Base-by-base conservation (phyloP, 2,113 vertebrate species). In the Apaloderma vittatum region DNA sequence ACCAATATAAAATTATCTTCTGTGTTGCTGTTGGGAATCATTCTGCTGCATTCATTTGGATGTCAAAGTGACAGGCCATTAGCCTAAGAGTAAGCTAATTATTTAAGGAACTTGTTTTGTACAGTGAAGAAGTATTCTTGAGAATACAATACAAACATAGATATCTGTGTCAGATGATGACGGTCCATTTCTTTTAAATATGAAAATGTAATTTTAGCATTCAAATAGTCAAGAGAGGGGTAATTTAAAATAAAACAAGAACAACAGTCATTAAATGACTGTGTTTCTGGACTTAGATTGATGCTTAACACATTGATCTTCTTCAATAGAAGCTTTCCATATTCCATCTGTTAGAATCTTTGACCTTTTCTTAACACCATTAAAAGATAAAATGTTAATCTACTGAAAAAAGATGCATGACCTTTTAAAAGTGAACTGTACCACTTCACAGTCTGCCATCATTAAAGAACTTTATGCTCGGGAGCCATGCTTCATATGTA, bases 331-430 rank as follows among this genome's bases (percentile, higher is more conserved):
- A 97, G 92, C 96, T 96, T 97, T 96, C 96, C 86, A 97, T 98
- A 98, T 97, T 96, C 96, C 97, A 95, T 98, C 97, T 97, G 96
- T 97, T 98, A 97, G 98, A 98, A 98, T 98, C 98, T 97, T 96
- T 98, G 98, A 97, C 97, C 97, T 98, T 98, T 98, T 95, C 97
- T 96, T 96, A 98, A 98, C 98, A 98, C 97, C 97, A 98, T 99
- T 98, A 98, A 98, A 98, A 98, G 98, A 98, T 98, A 98, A 99
- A 98, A 98, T 98, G 97, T 98, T 97, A 98, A 98, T 98, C 97
- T 98, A 98, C 98, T 98, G 98, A 98, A 98, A 98, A 99, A 98
- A 99, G 98, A 98, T 97, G 95, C 94, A 88, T 98, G 98, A 99
- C 99, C 99, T 99, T 99, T 99, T 98, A 96, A 98, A 98, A 98